These are phyloP conservation scores for Urechis unicinctus DNA, from an alignment of 2,888 invertebrate genomes.

Conservation along the genomic window DNA sequence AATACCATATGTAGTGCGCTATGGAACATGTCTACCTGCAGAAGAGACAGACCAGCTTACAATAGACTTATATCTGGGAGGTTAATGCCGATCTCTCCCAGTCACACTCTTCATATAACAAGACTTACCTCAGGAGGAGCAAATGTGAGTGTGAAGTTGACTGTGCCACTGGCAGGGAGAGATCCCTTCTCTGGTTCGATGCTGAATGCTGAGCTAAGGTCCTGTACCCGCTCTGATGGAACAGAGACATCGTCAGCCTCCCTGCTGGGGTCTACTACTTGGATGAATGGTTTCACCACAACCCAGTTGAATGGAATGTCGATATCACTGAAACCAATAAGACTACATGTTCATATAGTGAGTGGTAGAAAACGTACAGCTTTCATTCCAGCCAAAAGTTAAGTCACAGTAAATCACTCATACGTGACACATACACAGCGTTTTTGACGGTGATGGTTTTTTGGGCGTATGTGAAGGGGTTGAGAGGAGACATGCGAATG, in stretches of 20 bases:
- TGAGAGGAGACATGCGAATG: conserved; percentile 41
- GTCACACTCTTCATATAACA: too few species aligned
- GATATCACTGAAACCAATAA: conserved; percentile 29
- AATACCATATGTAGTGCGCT: conserved; percentile 43
- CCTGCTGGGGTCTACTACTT: conserved; percentile 20
- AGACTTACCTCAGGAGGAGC: conserved; percentile 41
- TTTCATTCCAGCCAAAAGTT: too few species aligned
- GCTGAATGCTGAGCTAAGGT: conserved; percentile 42
- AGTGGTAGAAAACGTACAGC: too few species aligned
- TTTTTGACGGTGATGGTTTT: conserved; percentile 35
- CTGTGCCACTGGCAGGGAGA: conserved; percentile 25
- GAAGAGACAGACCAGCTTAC: too few species aligned
- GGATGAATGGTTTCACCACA: conserved; percentile 42
- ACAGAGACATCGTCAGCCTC: background rate
- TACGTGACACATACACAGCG: conserved; percentile 3
- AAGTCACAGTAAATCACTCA: too few species aligned
- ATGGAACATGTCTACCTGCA: conserved; percentile 40
- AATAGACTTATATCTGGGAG: background rate
- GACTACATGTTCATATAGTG: background rate
- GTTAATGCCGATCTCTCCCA: too few species aligned
- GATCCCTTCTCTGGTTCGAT: conserved; percentile 40
- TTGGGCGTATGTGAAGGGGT: conserved; percentile 47
- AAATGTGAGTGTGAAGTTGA: conserved; percentile 42
- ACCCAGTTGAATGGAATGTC: conserved; percentile 45
- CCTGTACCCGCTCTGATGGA: conserved; percentile 29